These are phyloP conservation scores for Ephydatia muelleri DNA, from an alignment of 37 sponge, comb jelly and placozoan genomes.

Conservation along the genomic window DNA sequence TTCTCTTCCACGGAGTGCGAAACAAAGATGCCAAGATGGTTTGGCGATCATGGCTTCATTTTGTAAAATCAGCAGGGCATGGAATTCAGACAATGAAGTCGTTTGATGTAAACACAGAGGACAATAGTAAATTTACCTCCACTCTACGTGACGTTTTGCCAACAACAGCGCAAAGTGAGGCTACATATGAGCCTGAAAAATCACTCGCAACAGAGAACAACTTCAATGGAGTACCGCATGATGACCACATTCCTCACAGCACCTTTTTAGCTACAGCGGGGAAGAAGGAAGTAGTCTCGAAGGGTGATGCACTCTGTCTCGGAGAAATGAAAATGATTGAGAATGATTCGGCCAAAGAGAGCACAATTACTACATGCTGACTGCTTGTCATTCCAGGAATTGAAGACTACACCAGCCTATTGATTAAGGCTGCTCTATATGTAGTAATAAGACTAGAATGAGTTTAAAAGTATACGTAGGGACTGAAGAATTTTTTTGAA, in stretches of 20 bases:
- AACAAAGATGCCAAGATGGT: conserved; percentile 16
- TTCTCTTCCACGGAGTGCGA: conserved; percentile 35
- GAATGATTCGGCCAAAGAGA: not conserved
- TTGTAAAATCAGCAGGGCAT: not conserved
- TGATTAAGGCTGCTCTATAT: no score
- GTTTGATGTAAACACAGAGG: not conserved
- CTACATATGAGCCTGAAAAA: not conserved
- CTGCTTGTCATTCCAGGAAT: not conserved
- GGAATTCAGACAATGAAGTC: not conserved
- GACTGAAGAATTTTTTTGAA: no score
- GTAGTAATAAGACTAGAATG: no score
- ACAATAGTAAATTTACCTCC: not conserved
- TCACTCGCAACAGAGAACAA: not conserved
- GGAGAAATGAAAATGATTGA: not conserved
- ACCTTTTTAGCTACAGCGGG: not conserved
- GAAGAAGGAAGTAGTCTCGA: not conserved
- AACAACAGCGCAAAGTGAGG: not conserved
- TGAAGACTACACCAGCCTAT: not conserved
- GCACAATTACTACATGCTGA: not conserved
- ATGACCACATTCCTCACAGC: not conserved
- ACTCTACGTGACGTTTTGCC: not conserved
- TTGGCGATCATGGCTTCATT: conserved; percentile 27
- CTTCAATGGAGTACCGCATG: not conserved
- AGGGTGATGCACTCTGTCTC: not conserved
- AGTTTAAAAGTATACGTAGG: no score